These are phyloP conservation scores for Heteronetta atricapilla DNA, from an alignment of 2,113 vertebrate species.

Conservation along the genomic window DNA sequence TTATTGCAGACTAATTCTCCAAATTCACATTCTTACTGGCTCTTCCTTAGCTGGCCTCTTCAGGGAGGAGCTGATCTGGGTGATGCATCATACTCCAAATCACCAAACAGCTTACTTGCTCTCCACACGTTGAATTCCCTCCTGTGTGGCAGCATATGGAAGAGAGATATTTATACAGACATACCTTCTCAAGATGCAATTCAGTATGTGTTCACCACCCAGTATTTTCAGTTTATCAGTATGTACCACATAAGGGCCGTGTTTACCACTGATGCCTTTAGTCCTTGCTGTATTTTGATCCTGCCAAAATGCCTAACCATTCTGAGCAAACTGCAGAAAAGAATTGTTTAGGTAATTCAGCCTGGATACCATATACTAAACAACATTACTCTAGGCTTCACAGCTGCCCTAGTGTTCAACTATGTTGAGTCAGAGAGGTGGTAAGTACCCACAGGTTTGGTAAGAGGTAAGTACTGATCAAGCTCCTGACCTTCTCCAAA, in stretches of 20 bases:
- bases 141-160: neutral
- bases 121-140: neutral
- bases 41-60: neutral
- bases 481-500: neutral
- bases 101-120: neutral
- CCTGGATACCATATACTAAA: neutral
- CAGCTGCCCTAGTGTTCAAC: neutral
- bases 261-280: neutral
- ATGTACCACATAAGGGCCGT: fast-evolving
- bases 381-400: neutral
- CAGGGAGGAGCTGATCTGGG: neutral
- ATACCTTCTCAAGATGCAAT: neutral
- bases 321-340: neutral
- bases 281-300: neutral
- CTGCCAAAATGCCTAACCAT: neutral
- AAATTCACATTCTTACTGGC: neutral
- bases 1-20: neutral
- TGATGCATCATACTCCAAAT: neutral
- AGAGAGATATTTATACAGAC: neutral
- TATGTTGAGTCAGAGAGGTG: neutral
- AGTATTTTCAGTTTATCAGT: neutral
- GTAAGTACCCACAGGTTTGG: neutral
- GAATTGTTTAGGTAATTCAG: neutral
- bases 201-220: neutral
- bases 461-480: fast-evolving